Evolutionary conservation across 2,113 vertebrate genomes (phyloP).

Genomic region (Monopterus albus): DNA sequence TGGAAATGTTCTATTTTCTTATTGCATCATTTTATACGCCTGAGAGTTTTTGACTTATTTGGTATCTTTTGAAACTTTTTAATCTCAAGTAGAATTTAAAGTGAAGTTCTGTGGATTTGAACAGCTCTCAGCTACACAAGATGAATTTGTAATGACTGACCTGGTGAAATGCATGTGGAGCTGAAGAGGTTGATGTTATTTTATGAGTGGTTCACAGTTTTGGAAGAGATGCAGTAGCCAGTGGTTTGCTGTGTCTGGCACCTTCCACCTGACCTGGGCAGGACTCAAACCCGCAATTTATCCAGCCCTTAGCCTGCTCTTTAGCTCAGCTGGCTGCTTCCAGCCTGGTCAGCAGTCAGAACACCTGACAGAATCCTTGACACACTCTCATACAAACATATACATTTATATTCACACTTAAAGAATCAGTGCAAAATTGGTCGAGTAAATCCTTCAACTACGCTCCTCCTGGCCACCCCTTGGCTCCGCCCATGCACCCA

Average conservation of each 20-base stretch:
- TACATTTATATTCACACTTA: slow-evolving; percentile 6
- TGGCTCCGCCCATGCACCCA: too few species aligned
- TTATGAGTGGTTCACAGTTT: slow-evolving; percentile 24
- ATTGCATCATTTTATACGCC: slow-evolving; percentile 39
- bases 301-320: slow-evolving; percentile 68
- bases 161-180: not conserved
- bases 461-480: too few species aligned
- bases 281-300: slow-evolving; percentile 76
- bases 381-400: slow-evolving; percentile 19
- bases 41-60: slow-evolving; percentile 29
- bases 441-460: too few species aligned
- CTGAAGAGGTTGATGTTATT: slow-evolving; percentile 29
- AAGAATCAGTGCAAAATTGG: not conserved
- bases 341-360: slow-evolving; percentile 45
- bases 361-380: slow-evolving; percentile 39
- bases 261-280: slow-evolving; percentile 60
- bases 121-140: slow-evolving; percentile 7
- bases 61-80: slow-evolving; percentile 32
- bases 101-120: slow-evolving; percentile 11
- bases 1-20: slow-evolving; percentile 11
- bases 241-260: slow-evolving; percentile 70
- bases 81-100: slow-evolving; percentile 38
- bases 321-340: slow-evolving; percentile 53
- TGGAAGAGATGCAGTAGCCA: slow-evolving; percentile 41
- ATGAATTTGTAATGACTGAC: slow-evolving; percentile 16